phyloP scores from a whole-genome alignment of 1,140 invertebrate genomes.

The Drosophila repleta region DNA sequence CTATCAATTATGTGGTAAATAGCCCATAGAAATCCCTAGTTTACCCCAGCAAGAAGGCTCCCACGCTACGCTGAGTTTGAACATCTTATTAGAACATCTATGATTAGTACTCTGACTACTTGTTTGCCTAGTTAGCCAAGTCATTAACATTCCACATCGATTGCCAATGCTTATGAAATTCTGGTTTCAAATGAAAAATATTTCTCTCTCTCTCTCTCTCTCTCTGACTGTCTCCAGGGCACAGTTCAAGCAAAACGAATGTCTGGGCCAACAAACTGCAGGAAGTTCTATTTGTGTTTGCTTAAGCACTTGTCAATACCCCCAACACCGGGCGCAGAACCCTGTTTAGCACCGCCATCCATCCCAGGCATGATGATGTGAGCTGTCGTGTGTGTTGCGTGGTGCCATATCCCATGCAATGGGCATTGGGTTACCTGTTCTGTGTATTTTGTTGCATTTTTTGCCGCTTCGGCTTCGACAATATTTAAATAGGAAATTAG shows the following conservation, averaged over 20 bases:
- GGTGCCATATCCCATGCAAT: conserved; percentile 28
- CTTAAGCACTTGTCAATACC: conserved; percentile 46
- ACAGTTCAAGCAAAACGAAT: conserved; percentile 13
- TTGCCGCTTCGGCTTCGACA: conserved; percentile 39
- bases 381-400: not conserved
- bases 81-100: not conserved
- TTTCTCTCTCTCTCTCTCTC: not conserved
- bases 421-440: conserved; percentile 51
- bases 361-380: not conserved
- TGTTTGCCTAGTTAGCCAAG: conserved; percentile 4
- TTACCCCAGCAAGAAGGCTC: not conserved
- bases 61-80: not conserved
- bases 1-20: not conserved
- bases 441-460: conserved; percentile 31
- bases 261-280: conserved; percentile 32
- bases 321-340: conserved; percentile 1
- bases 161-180: conserved; percentile 23
- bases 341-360: not conserved
- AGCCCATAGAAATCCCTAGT: not conserved
- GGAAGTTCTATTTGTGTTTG: conserved; percentile 55
- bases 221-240: not conserved
- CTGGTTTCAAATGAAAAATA: conserved; percentile 36
- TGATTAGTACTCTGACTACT: not conserved
- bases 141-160: not conserved
- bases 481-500: conserved; percentile 69